Base-by-base conservation (phyloP, 1,140 invertebrate genomes). In the Chironomus tepperi region DNA sequence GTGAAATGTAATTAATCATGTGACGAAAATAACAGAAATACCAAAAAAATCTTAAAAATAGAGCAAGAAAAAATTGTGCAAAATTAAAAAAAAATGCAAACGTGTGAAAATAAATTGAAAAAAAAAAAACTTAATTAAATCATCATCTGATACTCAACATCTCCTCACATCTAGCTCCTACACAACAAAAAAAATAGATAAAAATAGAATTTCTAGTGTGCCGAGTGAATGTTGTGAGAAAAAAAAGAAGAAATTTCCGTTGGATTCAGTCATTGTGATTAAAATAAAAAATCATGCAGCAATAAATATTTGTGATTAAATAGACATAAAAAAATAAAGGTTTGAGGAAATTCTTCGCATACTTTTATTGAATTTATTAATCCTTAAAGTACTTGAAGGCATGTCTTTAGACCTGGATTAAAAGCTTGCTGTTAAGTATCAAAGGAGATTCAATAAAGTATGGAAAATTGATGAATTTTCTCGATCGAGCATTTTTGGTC, bases 391-490 rank as follows among this genome's bases (percentile, higher is more conserved):
- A 70, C 65, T 57, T 57, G n/a, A 18, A 70, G 8, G 18, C 9
- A 9, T 70, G n/a, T 18, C 65, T 70, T 70, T 18, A 21, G 8
- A 19, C 65, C 65, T 70, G 65, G 65, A 70, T 70, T 70, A 70
- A 18, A 70, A 70, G 65, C n/a, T 21, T 9, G 19, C 18, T 70
- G 9, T 70, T 34, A 34, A 34, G 24, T 34, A 34, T 34, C 24
- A 34, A 34, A 34, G 24, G 24, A 34, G 24, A 34, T 34, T 34
- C 24, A 34, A 34, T 34, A 2, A 5, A 34, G 24, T 34, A 34
- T 34, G 24, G 5, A 34, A 34, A 34, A 34, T 34, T 34, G 24
- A 34, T 34, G 24, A 34, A 34, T 34, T 34, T 34, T 34, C 24
- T 34, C 24, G 24, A 34, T 34, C 24, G 24, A 34, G 5, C 5